Evolutionary conservation across 2,113 vertebrate species (phyloP).

Genomic region (Limanda limanda): DNA sequence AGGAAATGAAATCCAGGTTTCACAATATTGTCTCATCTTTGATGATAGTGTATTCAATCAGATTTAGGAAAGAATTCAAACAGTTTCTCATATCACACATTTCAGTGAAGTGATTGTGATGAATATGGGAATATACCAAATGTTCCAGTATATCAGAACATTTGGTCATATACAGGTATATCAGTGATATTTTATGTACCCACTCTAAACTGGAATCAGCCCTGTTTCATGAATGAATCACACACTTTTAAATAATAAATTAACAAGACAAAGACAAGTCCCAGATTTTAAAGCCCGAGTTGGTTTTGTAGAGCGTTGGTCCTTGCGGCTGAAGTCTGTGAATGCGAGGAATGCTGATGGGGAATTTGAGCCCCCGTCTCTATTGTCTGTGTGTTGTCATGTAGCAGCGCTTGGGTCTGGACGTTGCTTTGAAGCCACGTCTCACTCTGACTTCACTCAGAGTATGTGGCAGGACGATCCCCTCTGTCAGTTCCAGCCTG

Average conservation of each 20-base stretch:
- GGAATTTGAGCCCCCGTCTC: slow-evolving; percentile 22
- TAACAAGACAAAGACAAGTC: background rate
- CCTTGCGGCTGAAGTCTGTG: slow-evolving; percentile 14
- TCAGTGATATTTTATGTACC: too few species aligned
- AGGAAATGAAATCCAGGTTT: background rate
- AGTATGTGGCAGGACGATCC: slow-evolving; percentile 76
- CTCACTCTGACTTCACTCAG: slow-evolving; percentile 63
- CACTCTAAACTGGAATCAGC: background rate
- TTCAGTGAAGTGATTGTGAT: background rate
- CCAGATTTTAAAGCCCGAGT: background rate
- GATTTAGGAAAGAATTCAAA: background rate
- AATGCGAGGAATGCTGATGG: slow-evolving; percentile 62
- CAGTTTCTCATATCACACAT: background rate
- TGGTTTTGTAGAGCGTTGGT: slow-evolving; percentile 1
- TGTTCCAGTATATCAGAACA: background rate
- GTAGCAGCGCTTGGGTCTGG: slow-evolving; percentile 40
- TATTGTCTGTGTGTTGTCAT: slow-evolving; percentile 64
- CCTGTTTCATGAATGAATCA: background rate
- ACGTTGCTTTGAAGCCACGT: slow-evolving; percentile 58
- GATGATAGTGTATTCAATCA: background rate
- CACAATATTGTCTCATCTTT: background rate
- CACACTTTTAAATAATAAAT: background rate
- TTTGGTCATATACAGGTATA: too few species aligned
- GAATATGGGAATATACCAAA: background rate
- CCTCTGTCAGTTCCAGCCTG: slow-evolving; percentile 45